These are phyloP conservation scores for Eumeta japonica DNA, from an alignment of 1,140 invertebrate genomes.

Conservation along the genomic window DNA sequence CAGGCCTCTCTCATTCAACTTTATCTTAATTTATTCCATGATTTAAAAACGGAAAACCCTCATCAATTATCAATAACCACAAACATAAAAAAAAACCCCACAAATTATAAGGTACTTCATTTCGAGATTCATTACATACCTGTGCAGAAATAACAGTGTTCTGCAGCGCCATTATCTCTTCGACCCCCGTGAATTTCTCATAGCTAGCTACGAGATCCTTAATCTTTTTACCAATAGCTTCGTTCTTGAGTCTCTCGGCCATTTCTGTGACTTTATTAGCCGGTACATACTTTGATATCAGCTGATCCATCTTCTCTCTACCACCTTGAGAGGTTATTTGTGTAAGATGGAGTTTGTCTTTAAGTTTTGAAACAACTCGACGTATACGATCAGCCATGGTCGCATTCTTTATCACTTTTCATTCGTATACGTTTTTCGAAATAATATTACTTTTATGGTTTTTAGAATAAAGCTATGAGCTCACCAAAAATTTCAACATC, in stretches of 20 bases:
- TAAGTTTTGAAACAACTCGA: slow-evolving; percentile 32
- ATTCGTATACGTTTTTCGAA: too few relatives aligned
- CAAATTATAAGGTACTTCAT: too few relatives aligned
- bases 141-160: slow-evolving; percentile 52
- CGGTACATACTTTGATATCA: slow-evolving; percentile 41
- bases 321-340: slow-evolving; percentile 23
- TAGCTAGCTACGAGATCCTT: slow-evolving; percentile 43
- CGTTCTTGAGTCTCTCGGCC: slow-evolving; percentile 40
- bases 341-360: slow-evolving; percentile 33
- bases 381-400: slow-evolving; percentile 46
- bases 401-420: too few relatives aligned
- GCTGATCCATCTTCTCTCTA: slow-evolving; percentile 37
- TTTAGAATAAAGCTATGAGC: too few relatives aligned
- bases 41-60: too few relatives aligned
- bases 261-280: slow-evolving; percentile 30
- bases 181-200: slow-evolving; percentile 53
- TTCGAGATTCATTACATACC: too few relatives aligned
- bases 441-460: too few relatives aligned
- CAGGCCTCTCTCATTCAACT: too few relatives aligned
- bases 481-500: too few relatives aligned
- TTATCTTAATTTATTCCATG: too few relatives aligned
- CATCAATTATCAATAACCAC: too few relatives aligned
- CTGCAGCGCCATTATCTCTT: slow-evolving; percentile 53
- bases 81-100: too few relatives aligned
- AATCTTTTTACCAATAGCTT: slow-evolving; percentile 28